Base-by-base conservation (phyloP, 2,797 vertebrate species). In the Pagetopsis macropterus region DNA sequence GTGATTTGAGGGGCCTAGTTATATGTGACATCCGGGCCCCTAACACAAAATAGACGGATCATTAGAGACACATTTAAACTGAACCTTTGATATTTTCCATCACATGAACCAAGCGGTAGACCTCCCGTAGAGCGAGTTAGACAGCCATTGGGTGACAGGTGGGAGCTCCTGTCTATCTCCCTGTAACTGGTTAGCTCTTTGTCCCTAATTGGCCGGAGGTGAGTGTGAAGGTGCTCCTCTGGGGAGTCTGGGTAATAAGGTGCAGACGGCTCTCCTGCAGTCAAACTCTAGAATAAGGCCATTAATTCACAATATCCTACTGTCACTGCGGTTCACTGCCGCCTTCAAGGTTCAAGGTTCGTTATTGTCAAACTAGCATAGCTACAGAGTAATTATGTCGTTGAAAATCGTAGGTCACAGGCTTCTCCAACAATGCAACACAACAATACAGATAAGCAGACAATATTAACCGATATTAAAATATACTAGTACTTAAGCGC, bases 141-240 rank as follows among this genome's bases (percentile, higher is more conserved):
- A 79, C 70, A 77, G 69, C 57, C 67, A 66, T 68, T 76, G 16
- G 21, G 55, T 74, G 78, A 81, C 88, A 90, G 85, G 72, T 88
- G 78, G 72, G 76, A 81, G 70, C 76, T 73, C 61, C 76, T 84
- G 82, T 88, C 88, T 84, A 66, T 83, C 82, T 84, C 49, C 44
- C 50, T 76, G 65, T 85, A 88, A 89, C 82, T 69, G 79, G 81
- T 84, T 79, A 66, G 72, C 10, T 41, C 40, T 77, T 70, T 65
- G 17, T 66, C 74, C 50, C 74, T 91, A 93, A 93, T 91, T 91
- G 92, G 89, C 84, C 67, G 21, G 78, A 88, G 88, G 84, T 84
- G 78, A 89, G 75, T 55, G 87, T 82, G 74, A 73, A 84, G 72
- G 82, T 84, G 87, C 43, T 82, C 76, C 85, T 81, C 57, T n/a